A percentile compares a stretch with the other conserved stretches of the same genome.
Evolutionary conservation across 2,888 invertebrate species (phyloP).

Genomic region (Epirrita christyi): DNA sequence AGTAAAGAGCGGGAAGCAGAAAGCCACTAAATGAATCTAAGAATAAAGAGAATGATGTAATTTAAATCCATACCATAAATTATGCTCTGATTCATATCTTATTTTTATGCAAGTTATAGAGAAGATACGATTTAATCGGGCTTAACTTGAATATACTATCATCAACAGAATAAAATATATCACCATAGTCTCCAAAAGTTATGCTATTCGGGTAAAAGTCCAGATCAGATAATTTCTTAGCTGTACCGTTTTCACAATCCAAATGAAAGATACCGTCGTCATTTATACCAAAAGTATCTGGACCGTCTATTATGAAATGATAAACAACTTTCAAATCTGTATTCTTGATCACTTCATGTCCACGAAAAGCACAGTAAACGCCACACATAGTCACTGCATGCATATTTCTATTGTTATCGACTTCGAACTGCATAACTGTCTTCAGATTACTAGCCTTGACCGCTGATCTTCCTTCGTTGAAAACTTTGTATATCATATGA

Average conservation of each 20-base stretch:
- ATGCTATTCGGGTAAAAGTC: conserved; percentile 65
- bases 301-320: conserved; percentile 61
- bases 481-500: conserved; percentile 71
- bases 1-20: too few relatives aligned
- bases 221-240: conserved; percentile 57
- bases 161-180: conserved; percentile 67
- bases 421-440: conserved; percentile 70
- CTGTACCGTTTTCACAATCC: conserved; percentile 69
- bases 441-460: conserved; percentile 58
- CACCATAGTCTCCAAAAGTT: conserved; percentile 73
- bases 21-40: not conserved
- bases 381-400: conserved; percentile 74
- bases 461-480: conserved; percentile 52
- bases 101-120: conserved; percentile 62
- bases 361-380: conserved; percentile 61
- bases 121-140: conserved; percentile 65
- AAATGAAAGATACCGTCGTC: conserved; percentile 64
- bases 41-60: not conserved
- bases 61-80: not conserved
- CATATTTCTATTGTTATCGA: conserved; percentile 65
- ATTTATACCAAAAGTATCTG: conserved; percentile 61
- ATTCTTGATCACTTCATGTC: conserved; percentile 64
- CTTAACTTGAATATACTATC: conserved; percentile 65
- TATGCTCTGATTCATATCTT: conserved; percentile 20
- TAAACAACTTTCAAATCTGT: conserved; percentile 60